A percentile compares a stretch with the other conserved stretches of the same genome.
phyloP scores from a whole-genome alignment of 2,888 invertebrate species.

The Aphidoletes aphidimyza region DNA sequence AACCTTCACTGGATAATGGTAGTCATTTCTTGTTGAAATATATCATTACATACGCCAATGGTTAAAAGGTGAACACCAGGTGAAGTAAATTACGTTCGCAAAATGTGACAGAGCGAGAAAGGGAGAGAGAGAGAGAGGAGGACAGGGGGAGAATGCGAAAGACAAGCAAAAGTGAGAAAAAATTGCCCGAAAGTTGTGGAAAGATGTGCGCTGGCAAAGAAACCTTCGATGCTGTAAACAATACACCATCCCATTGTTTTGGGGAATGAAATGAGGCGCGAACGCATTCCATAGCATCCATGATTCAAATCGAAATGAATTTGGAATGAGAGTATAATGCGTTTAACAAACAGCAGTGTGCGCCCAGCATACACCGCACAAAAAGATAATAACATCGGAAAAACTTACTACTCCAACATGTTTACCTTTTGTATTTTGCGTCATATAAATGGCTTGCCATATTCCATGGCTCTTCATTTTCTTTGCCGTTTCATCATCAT shows the following conservation, averaged over 20 bases:
- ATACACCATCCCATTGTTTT: neutral
- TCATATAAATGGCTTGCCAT: neutral
- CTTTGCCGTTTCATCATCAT: neutral
- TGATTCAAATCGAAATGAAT: conserved; percentile 10
- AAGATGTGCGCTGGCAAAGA: too few species aligned
- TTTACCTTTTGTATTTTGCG: conserved; percentile 39
- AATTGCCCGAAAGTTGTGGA: too few species aligned
- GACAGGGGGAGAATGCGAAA: too few species aligned
- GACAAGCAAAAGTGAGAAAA: too few species aligned
- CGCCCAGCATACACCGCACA: conserved; percentile 27
- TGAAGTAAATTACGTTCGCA: conserved; percentile 34
- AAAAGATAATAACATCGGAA: conserved; percentile 49
- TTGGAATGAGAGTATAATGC: conserved; percentile 52
- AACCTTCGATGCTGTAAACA: neutral
- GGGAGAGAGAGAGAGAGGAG: too few species aligned
- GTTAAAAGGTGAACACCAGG: conserved; percentile 47
- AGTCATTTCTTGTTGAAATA: conserved; percentile 26
- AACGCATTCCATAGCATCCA: neutral
- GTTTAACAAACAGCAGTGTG: conserved; percentile 47
- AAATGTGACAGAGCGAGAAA: conserved; percentile 26
- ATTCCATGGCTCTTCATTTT: neutral
- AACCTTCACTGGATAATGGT: conserved; percentile 5
- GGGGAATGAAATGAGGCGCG: conserved; percentile 38
- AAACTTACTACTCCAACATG: conserved; percentile 12
- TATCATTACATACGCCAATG: neutral